Percentiles rank a stretch among this genome's conserved stretches.
phyloP scores from a whole-genome alignment of 2,888 invertebrate species.

The Anoncus sp. region DNA sequence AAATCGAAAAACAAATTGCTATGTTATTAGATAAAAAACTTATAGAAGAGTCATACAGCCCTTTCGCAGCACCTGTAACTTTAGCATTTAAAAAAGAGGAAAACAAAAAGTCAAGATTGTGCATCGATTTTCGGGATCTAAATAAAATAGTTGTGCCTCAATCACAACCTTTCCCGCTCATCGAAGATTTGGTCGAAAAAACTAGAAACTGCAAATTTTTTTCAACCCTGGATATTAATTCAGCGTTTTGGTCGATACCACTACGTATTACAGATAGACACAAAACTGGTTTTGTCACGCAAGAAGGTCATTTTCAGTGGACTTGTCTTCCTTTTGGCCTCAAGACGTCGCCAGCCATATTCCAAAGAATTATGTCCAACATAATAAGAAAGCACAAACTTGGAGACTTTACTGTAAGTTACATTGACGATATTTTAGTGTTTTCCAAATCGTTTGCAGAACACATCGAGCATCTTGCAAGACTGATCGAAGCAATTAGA shows the following conservation, averaged over 20 bases:
- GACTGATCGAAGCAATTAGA: neutral
- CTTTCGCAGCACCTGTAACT: neutral
- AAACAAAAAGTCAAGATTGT: neutral
- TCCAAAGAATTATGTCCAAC: neutral
- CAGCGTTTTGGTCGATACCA: neutral
- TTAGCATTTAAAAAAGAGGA: slow-evolving; percentile 8
- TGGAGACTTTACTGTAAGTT: neutral
- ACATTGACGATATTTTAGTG: neutral
- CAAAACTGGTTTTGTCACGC: neutral
- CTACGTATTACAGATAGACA: neutral
- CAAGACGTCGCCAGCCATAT: neutral
- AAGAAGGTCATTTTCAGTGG: neutral
- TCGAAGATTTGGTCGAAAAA: neutral
- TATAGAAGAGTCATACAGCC: neutral
- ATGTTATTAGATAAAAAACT: neutral
- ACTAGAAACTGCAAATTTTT: neutral
- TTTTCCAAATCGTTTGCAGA: neutral
- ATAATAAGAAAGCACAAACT: slow-evolving; percentile 3
- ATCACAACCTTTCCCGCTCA: neutral
- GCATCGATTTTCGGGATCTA: neutral
- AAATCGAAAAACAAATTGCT: neutral
- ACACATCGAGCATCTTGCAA: neutral
- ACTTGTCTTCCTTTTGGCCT: neutral
- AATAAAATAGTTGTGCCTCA: neutral
- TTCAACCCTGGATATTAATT: neutral